Evolutionary conservation across 2,797 vertebrate species (phyloP), one percentile per base, ranked within the genome.

Genomic region (Oophaga sylvatica): DNA sequence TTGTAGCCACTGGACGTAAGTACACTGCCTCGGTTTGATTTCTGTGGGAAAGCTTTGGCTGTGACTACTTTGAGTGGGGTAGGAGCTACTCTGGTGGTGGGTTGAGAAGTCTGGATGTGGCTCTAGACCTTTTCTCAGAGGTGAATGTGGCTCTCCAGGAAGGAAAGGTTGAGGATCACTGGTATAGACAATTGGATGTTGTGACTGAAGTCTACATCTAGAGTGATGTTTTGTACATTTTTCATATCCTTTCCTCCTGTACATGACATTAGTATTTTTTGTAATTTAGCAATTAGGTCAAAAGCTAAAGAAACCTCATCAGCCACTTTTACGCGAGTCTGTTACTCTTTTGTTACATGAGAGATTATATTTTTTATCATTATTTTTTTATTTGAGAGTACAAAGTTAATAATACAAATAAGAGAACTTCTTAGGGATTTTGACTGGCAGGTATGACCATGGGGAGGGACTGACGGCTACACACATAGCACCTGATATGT

Each of bases 361-460:
- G 19, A 81, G 11, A 65, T 19, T 56, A 56, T 35, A 29, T 56
- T 45, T 65, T 59, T 20, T 53, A 9, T 53, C 48, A 53, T 4
- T 1, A 53, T 19, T 59, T 67, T 75, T 35, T 29, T 19, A 53
- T n/a, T 80, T 57, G 75, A 29, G 19, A 2, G 22, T 19, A 86
- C 17, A 59, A 78, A 86, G 78, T 63, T 79, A 82, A 78, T 79
- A 45, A 48, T 83, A 76, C 48, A 79, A 81, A 83, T 83, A 59
- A 78, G 35, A 71, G 56, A 78, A 65, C 63, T 26, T 87, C 73
- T 59, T 60, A 77, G 53, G 63, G 71, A 48, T 35, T 45, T 26
- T 86, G 84, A 87, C 16, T 83, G 84, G 45, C 88, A 87, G 63
- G 35, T 71, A 57, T 35, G 80, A 60, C 80, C 70, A 78, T 56